Base-by-base conservation (phyloP, 2,113 vertebrate species). In the Sterrhoptilus dennistouni region DNA sequence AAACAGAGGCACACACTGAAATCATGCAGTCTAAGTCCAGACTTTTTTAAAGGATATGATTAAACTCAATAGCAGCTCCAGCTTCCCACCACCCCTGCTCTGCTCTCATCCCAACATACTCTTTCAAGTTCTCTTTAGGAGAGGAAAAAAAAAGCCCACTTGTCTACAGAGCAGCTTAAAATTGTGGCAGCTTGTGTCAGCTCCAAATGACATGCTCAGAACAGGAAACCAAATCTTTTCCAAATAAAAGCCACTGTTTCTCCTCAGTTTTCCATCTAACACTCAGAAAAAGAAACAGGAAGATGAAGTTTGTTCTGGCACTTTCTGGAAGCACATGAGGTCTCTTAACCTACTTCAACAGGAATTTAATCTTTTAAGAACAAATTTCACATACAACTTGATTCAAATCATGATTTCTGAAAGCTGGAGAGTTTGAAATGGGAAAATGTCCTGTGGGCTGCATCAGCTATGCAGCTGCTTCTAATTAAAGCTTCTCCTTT, bases 401-500 rank as follows among this genome's bases (percentile, higher is more conserved):
- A 95, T 97, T 97, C 93, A 95, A 96, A 95, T 96, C 72, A 87
- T 90, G 90, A 89, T 96, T 91, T 96, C 90, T 91, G 47, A 95
- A 97, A 97, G 96, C 94, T 83, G 69, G 85, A 98, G 97, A 97
- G 97, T 94, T 93, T 96, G 95, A 96, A 97, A 93, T 47, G 90
- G 94, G 96, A 98, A 97, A 97, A 97, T 97, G 97, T 98, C 97
- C 92, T 97, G 97, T 98, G 97, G 98, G 98, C 92, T 97, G 94
- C 71, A 89, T 95, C 90, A 96, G 96, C 92, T 96, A 96, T 95
- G 97, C 98, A 98, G 98, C 98, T 98, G 98, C 97, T 98, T 97
- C 98, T 98, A 98, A 98, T 98, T 98, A 98, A 98, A 98, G 96
- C 96, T 97, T 96, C 98, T 98, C 96, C 97, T 98, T 98, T 98